phyloP scores from a whole-genome alignment of 2,113 vertebrate genomes.

The Ochotona princeps region DNA sequence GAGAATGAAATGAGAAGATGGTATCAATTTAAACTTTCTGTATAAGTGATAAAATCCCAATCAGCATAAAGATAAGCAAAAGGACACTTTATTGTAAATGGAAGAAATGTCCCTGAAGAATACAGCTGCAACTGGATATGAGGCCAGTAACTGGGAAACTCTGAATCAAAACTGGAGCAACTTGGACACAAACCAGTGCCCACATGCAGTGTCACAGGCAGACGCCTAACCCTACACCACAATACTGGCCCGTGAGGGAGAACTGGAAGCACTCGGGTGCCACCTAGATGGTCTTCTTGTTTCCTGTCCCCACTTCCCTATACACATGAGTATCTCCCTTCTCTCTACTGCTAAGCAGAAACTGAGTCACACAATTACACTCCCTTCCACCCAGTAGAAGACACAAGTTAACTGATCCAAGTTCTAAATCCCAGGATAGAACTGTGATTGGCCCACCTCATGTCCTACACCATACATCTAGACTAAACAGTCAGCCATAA shows the following conservation, averaged over 20 bases:
- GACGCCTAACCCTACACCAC: no score
- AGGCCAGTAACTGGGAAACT: not conserved
- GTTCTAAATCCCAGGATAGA: not conserved
- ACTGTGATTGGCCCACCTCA: not conserved
- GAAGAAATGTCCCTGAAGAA: not conserved
- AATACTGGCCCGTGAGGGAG: not conserved
- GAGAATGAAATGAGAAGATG: not conserved
- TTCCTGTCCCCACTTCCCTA: not conserved
- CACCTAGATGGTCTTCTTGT: not conserved
- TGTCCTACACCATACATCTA: not conserved
- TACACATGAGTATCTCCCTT: not conserved
- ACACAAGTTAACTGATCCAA: not conserved
- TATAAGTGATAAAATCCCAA: not conserved
- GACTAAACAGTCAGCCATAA: not conserved
- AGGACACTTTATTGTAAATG: not conserved
- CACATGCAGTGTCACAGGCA: no score
- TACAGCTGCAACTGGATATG: not conserved
- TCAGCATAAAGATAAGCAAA: constrained; percentile 12
- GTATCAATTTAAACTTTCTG: not conserved
- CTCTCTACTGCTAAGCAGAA: not conserved
- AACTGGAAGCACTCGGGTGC: not conserved
- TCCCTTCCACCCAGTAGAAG: not conserved
- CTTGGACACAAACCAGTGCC: no score
- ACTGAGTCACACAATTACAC: not conserved
- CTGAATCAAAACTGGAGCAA: no score